Evolutionary conservation across 1,140 invertebrate species (phyloP).

Genomic region (Drosophila truncata): DNA sequence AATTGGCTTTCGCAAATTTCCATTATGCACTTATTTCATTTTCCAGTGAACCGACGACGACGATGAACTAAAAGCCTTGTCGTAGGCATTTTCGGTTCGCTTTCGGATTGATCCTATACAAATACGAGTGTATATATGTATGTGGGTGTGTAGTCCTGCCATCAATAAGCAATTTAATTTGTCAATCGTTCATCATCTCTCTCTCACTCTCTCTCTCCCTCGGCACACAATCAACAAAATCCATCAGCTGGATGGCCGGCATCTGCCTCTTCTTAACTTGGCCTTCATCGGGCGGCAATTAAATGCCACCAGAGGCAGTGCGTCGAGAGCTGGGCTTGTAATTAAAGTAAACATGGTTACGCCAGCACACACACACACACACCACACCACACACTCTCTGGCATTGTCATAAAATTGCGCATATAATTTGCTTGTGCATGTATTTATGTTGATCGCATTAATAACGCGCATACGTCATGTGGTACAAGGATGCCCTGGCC

Average conservation of each 20-base stretch:
- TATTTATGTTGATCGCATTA: constrained; percentile 72
- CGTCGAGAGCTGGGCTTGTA: constrained; percentile 49
- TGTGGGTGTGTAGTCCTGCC: constrained; percentile 28
- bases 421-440: constrained; percentile 71
- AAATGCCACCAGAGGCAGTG: constrained; percentile 44
- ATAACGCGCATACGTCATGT: constrained; percentile 75
- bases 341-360: constrained; percentile 74
- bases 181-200: constrained; percentile 69
- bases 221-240: constrained; percentile 74
- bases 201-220: background rate
- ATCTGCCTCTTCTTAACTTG: constrained; percentile 34
- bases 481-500: constrained; percentile 37
- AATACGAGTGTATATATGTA: constrained; percentile 9
- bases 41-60: constrained; percentile 37
- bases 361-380: constrained; percentile 1
- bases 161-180: constrained; percentile 84
- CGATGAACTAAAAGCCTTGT: constrained; percentile 51
- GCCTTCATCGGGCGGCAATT: constrained; percentile 60
- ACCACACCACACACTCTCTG: constrained; percentile 14
- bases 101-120: constrained; percentile 12
- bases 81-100: constrained; percentile 56
- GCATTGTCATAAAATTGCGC: constrained; percentile 74
- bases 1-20: constrained; percentile 82
- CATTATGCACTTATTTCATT: constrained; percentile 82
- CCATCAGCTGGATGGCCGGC: constrained; percentile 48